A percentile compares a stretch with the other conserved stretches of the same genome.
phyloP scores from a whole-genome alignment of 1,140 invertebrate genomes.

The Pachypeltis micranthus region DNA sequence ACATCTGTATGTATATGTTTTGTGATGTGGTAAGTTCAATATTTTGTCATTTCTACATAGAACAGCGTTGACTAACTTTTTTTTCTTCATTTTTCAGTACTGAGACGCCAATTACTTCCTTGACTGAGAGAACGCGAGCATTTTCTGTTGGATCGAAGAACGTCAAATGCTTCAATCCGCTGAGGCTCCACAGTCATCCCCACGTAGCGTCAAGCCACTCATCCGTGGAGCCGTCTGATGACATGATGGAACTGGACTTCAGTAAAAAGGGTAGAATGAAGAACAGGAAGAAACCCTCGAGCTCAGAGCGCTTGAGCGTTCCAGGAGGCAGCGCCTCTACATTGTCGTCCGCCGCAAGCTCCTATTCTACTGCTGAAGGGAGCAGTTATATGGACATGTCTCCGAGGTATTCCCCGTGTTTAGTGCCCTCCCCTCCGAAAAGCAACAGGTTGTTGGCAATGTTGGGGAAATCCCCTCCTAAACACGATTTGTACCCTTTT shows the following conservation, averaged over 20 bases:
- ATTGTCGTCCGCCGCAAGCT: constrained; percentile 22
- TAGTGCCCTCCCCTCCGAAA: constrained; percentile 20
- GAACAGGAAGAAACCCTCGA: constrained; percentile 20
- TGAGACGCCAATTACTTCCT: constrained; percentile 35
- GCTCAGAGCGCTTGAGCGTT: constrained; percentile 24
- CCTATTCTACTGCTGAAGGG: constrained; percentile 26
- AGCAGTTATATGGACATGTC: constrained; percentile 27
- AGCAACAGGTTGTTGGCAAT: constrained; percentile 5
- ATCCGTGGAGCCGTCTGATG: constrained; percentile 54
- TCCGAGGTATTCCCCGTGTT: constrained; percentile 18
- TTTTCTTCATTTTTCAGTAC: constrained; percentile 30
- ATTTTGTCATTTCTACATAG: too few species aligned
- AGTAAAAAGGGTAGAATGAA: constrained; percentile 29
- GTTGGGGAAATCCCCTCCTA: constrained; percentile 27
- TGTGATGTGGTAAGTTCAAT: too few species aligned
- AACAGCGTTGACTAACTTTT: neutral
- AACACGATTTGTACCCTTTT: constrained; percentile 9
- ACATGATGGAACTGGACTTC: constrained; percentile 72
- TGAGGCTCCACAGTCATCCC: constrained; percentile 25
- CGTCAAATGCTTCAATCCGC: constrained; percentile 11
- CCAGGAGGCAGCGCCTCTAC: constrained; percentile 18
- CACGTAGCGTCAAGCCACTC: constrained; percentile 46
- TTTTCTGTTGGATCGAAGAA: constrained; percentile 54
- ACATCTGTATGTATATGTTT: too few species aligned
- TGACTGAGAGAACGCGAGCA: constrained; percentile 42